Conservation (phyloP, 2,888 invertebrate species). For the Rhaphigaster nebulosa region DNA sequence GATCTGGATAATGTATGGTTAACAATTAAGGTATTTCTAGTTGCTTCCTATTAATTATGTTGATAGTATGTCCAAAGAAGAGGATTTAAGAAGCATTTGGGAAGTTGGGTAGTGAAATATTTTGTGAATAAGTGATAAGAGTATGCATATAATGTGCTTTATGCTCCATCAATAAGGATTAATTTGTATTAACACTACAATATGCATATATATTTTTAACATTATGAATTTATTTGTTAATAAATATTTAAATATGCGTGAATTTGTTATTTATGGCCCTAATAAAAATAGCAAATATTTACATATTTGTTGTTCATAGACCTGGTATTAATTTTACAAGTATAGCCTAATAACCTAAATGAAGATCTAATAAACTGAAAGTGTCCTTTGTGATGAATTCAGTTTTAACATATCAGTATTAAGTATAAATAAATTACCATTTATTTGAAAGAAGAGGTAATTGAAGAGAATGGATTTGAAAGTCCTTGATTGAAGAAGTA, state of each 20-base stretch:
- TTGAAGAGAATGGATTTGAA: no score
- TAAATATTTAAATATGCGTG: background rate
- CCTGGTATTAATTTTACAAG: background rate
- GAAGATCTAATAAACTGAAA: background rate
- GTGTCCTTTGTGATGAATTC: no score
- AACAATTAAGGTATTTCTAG: background rate
- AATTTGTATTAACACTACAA: background rate
- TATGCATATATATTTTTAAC: background rate
- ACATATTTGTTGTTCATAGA: background rate
- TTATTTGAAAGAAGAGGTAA: no score
- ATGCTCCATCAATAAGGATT: background rate
- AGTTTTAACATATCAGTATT: no score
- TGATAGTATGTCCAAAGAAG: background rate
- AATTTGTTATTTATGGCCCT: background rate
- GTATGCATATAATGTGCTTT: no score
- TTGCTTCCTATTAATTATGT: background rate
- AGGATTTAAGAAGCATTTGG: background rate
- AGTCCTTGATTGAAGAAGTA: no score
- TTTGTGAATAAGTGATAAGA: background rate
- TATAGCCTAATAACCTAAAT: background rate
- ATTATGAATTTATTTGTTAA: background rate
- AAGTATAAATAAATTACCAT: no score
- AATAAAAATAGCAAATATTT: background rate
- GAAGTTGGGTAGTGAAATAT: background rate
- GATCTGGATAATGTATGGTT: background rate